Percentiles rank a stretch among this genome's conserved stretches.
Evolutionary conservation across 2,888 invertebrate genomes (phyloP).

Genomic region (Lasius fuliginosus): DNA sequence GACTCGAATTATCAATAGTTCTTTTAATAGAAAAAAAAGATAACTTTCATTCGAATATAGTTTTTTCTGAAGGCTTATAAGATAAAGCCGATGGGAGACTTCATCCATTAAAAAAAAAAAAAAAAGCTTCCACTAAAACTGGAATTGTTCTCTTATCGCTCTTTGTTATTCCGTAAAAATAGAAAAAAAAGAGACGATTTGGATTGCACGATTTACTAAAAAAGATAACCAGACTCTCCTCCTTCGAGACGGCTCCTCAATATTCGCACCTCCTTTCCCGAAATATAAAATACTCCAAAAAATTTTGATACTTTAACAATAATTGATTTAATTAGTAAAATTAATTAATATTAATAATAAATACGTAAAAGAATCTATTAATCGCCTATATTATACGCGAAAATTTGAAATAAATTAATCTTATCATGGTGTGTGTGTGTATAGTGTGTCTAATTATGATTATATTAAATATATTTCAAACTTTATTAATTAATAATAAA

Average conservation of each 20-base stretch:
- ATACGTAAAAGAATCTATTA: not conserved
- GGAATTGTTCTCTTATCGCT: slow-evolving; percentile 82
- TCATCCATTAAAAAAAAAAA: slow-evolving; percentile 78
- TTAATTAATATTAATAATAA: not conserved
- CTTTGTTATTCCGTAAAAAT: slow-evolving; percentile 82
- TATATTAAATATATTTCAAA: not conserved
- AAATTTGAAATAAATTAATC: slow-evolving; percentile 15
- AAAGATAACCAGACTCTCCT: slow-evolving; percentile 68
- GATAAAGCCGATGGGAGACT: slow-evolving; percentile 76
- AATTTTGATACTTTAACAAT: slow-evolving; percentile 8
- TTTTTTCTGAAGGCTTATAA: slow-evolving; percentile 80
- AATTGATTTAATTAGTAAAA: slow-evolving; percentile 10
- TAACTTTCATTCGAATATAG: slow-evolving; percentile 75
- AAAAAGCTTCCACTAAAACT: slow-evolving; percentile 85
- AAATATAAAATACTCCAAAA: slow-evolving; percentile 11
- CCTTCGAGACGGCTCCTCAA: slow-evolving; percentile 48
- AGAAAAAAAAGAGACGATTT: slow-evolving; percentile 81
- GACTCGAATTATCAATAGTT: not conserved
- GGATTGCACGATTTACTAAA: slow-evolving; percentile 68
- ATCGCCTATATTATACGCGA: no score
- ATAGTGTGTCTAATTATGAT: not conserved
- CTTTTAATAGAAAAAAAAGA: slow-evolving; percentile 54
- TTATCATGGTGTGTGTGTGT: not conserved
- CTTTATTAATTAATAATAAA: slow-evolving; percentile 1
- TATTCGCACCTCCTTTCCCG: slow-evolving; percentile 55